phyloP scores from a whole-genome alignment of 1,140 invertebrate species.

The Drosophila repleta region DNA sequence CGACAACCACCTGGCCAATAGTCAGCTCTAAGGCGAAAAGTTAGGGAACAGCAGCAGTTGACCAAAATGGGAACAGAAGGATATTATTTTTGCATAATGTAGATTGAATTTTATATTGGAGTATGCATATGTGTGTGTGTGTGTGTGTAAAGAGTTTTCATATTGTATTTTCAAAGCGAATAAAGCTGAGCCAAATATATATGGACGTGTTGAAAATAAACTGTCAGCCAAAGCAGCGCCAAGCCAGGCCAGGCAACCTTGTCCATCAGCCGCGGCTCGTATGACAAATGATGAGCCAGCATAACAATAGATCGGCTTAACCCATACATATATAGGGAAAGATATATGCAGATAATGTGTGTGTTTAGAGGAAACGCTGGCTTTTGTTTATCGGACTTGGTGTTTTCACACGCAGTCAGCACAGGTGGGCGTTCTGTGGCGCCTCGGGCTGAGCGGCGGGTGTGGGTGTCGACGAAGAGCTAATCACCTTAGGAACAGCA shows the following conservation, averaged over 20 bases:
- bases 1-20: slow-evolving; percentile 73
- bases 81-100: slow-evolving; percentile 34
- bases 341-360: not conserved
- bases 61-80: slow-evolving; percentile 3
- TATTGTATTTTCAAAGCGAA: slow-evolving; percentile 49
- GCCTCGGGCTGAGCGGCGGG: slow-evolving; percentile 37
- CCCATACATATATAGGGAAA: slow-evolving; percentile 13
- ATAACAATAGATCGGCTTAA: slow-evolving; percentile 69
- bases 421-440: slow-evolving; percentile 61
- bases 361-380: slow-evolving; percentile 6
- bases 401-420: slow-evolving; percentile 70
- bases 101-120: slow-evolving; percentile 35
- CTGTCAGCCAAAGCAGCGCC: slow-evolving; percentile 30
- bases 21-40: slow-evolving; percentile 53
- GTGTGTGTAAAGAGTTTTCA: slow-evolving; percentile 35
- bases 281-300: slow-evolving; percentile 66
- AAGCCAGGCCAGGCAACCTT: slow-evolving; percentile 42
- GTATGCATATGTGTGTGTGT: slow-evolving; percentile 15
- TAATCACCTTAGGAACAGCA: slow-evolving; percentile 52
- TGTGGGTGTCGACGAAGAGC: slow-evolving; percentile 45
- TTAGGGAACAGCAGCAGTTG: slow-evolving; percentile 5
- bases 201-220: slow-evolving; percentile 41
- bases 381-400: slow-evolving; percentile 55
- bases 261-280: slow-evolving; percentile 49
- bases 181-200: slow-evolving; percentile 43